These are phyloP conservation scores for Erethizon dorsatum DNA, from an alignment of 2,797 vertebrate genomes.

Conservation along the genomic window DNA sequence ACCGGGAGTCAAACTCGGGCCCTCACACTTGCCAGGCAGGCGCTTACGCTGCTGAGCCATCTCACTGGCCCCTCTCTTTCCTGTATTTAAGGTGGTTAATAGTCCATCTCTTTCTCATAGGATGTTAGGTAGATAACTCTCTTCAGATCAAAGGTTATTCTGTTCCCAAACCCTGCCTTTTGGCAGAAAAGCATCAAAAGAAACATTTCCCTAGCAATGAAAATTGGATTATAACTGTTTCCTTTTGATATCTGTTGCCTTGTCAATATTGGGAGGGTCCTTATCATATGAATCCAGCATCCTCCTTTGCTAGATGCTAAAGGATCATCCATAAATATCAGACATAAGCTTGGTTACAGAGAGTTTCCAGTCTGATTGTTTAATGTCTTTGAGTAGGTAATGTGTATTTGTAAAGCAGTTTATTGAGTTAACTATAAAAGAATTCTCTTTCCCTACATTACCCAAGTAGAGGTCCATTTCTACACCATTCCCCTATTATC, in stretches of 20 bases:
- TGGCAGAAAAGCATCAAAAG: neutral
- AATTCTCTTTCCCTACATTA: neutral
- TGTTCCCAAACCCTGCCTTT: neutral
- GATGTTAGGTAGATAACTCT: neutral
- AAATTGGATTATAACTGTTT: neutral
- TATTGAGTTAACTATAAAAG: neutral
- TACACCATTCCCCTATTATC: neutral
- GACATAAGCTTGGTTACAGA: neutral
- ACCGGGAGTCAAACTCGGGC: no score
- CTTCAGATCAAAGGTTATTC: neutral
- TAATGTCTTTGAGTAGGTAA: neutral
- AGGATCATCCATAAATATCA: neutral
- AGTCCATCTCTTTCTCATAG: neutral
- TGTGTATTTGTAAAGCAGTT: neutral
- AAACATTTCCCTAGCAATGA: neutral
- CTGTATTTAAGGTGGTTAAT: neutral
- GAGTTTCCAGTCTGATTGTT: neutral
- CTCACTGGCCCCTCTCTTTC: neutral
- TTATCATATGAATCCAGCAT: neutral
- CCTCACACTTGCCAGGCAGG: no score
- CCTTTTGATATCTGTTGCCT: neutral
- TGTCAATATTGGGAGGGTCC: neutral
- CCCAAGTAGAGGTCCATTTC: neutral
- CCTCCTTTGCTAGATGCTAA: neutral
- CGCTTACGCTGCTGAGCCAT: no score